These are phyloP conservation scores for Cantharis rustica DNA, from an alignment of 2,888 invertebrate species.

Conservation along the genomic window DNA sequence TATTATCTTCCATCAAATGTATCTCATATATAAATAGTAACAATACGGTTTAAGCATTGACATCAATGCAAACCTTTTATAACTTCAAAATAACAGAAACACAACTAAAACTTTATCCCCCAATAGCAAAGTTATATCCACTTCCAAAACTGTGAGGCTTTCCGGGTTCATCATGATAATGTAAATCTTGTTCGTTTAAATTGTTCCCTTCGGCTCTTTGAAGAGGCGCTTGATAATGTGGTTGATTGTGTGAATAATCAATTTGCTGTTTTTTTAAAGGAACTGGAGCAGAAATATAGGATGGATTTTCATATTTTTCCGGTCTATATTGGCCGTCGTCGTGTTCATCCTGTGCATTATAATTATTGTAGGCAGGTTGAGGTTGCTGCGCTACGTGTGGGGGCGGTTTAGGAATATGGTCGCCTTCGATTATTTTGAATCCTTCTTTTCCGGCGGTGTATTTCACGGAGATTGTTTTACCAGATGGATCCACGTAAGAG, in stretches of 20 bases:
- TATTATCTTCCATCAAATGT: background rate
- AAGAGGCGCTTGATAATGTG: slow-evolving; percentile 11
- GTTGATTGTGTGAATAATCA: slow-evolving; percentile 10
- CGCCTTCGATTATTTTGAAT: slow-evolving; percentile 58
- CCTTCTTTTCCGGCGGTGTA: slow-evolving; percentile 59
- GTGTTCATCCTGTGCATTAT: slow-evolving; percentile 25
- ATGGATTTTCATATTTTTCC: slow-evolving; percentile 39
- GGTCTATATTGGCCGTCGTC: slow-evolving; percentile 49
- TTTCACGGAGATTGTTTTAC: slow-evolving; percentile 67
- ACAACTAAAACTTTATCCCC: slow-evolving; percentile 53
- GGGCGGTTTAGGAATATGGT: slow-evolving; percentile 53
- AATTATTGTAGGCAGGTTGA: slow-evolving; percentile 22
- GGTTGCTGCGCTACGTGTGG: slow-evolving; percentile 25
- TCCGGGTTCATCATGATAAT: slow-evolving; percentile 54
- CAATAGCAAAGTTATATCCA: slow-evolving; percentile 68
- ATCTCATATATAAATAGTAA: background rate
- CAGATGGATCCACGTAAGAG: slow-evolving; percentile 69
- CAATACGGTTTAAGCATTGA: background rate
- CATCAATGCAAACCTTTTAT: background rate
- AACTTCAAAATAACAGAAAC: background rate
- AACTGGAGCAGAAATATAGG: background rate
- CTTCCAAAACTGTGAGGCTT: slow-evolving; percentile 64
- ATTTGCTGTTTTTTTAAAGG: background rate
- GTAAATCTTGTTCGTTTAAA: slow-evolving; percentile 39
- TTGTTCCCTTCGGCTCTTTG: slow-evolving; percentile 5